These are phyloP conservation scores for Daktulosphaira vitifoliae DNA, from an alignment of 1,140 invertebrate species.

Conservation along the genomic window DNA sequence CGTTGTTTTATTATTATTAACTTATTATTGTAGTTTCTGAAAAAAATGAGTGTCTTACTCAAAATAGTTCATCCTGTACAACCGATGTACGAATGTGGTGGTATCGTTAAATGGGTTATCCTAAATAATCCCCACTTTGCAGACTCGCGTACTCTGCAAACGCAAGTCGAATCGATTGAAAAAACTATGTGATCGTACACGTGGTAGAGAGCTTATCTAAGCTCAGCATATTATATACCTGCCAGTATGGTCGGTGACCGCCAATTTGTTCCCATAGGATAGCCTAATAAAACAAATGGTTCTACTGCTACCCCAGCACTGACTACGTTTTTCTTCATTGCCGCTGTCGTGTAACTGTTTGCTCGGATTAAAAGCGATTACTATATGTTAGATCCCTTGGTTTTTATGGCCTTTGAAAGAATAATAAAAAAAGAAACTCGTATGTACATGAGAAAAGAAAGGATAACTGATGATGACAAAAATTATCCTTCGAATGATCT, in stretches of 20 bases:
- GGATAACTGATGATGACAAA: background rate
- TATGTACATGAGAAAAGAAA: background rate
- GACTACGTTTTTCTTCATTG: too few species aligned
- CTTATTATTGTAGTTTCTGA: too few species aligned
- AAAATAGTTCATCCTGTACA: too few species aligned
- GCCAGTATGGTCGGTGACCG: background rate
- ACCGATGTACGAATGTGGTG: too few species aligned
- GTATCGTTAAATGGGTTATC: too few species aligned
- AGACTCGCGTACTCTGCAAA: background rate
- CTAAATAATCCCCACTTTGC: background rate
- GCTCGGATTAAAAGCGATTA: slow-evolving; percentile 23
- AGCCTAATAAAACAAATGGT: slow-evolving; percentile 15
- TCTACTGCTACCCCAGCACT: background rate
- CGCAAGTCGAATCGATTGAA: background rate
- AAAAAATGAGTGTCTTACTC: too few species aligned
- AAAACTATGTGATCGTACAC: background rate
- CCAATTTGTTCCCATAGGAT: background rate
- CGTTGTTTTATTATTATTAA: too few species aligned
- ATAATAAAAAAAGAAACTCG: background rate
- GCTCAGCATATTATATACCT: background rate
- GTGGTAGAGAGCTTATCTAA: background rate
- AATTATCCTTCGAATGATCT: slow-evolving; percentile 1
- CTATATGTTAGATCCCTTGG: background rate
- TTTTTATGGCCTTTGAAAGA: background rate
- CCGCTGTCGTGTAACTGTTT: background rate